Percentiles rank a stretch among this genome's conserved stretches.
Conservation (phyloP, 2,888 invertebrate species). For the Lacanobia wlatinum region DNA sequence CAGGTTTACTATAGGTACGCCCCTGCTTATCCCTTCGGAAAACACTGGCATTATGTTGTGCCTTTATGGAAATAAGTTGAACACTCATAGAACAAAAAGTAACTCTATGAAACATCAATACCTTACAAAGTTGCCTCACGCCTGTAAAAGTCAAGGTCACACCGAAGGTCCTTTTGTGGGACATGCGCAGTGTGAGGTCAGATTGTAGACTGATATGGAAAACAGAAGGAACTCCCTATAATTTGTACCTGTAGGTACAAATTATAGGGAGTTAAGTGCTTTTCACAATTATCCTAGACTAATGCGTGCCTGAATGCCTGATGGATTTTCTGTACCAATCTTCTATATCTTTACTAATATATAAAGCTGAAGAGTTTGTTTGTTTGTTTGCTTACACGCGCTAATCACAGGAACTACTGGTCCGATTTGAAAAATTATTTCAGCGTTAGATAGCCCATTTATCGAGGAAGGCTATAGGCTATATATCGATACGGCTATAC, state of each 20-base stretch:
- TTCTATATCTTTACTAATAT: too few species aligned
- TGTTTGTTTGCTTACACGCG: too few species aligned
- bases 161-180: conserved; percentile 6
- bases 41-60: not conserved
- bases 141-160: not conserved
- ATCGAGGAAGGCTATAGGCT: too few species aligned
- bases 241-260: not conserved
- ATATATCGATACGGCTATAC: too few species aligned
- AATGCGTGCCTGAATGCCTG: not conserved
- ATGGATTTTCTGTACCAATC: not conserved
- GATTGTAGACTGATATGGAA: conserved; percentile 2
- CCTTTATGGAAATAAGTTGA: not conserved
- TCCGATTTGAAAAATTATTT: too few species aligned
- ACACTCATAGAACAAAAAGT: not conserved
- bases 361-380: too few species aligned
- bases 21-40: too few species aligned
- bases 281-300: not conserved
- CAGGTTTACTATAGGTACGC: too few species aligned
- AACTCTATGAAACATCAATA: conserved; percentile 1
- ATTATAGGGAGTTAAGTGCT: not conserved
- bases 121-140: not conserved
- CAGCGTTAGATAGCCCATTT: too few species aligned
- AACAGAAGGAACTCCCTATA: too few species aligned
- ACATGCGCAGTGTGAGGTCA: not conserved
- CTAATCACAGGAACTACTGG: too few species aligned